Base-by-base conservation (phyloP, 2,888 invertebrate genomes). In the Phymatocera aterrima region DNA sequence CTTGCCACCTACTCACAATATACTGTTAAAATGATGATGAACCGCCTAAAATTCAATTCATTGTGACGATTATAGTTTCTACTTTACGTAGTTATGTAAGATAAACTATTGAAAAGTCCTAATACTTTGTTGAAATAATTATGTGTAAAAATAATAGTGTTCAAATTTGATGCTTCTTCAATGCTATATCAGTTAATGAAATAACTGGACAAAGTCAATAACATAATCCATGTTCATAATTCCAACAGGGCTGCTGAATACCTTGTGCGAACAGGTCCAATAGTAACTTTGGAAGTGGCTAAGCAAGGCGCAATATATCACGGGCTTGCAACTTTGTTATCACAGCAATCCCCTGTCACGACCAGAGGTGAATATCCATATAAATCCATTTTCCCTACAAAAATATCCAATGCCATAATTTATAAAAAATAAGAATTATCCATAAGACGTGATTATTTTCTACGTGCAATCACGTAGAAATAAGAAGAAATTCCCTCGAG, bases 241-340 rank as follows among this genome's bases (percentile, higher is more conserved):
- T 75, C 78, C 84, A 87, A 54, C 86, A 94, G 97, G 91, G 99
- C 99, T 80, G 99, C 99, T 2, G 98, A 99, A 90, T 96, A 97
- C 90, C 94, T 99, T 88, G 98, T 98, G 64, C 93, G 97, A 78
- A 99, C 99, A 15, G 98, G 99, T 8, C 97, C 97, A 54, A 94
- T 97, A 4, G 99, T 99, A 37, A 96, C 96, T 6, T 91, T 99
- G 82, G 98, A 98, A 91, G 99, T 99, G 80, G 98, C 98, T 31
- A 99, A 99, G 91, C 98, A 99, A 91, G 99, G 98, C 72, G 99
- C 99, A 72, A 96, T 98, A 86, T 96, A 97, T 89, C 99, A 99
- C 91, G 99, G 99, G 34, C 92, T 99, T 78, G 98, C 98, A 18
- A 97, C 97, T 18, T 92, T 98, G 80, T 92, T 99, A 72, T 97